A percentile compares a stretch with the other conserved stretches of the same genome.
Evolutionary conservation across 92 coral and sea anemone genomes (phyloP).

Genomic region (Bergia sp.): DNA sequence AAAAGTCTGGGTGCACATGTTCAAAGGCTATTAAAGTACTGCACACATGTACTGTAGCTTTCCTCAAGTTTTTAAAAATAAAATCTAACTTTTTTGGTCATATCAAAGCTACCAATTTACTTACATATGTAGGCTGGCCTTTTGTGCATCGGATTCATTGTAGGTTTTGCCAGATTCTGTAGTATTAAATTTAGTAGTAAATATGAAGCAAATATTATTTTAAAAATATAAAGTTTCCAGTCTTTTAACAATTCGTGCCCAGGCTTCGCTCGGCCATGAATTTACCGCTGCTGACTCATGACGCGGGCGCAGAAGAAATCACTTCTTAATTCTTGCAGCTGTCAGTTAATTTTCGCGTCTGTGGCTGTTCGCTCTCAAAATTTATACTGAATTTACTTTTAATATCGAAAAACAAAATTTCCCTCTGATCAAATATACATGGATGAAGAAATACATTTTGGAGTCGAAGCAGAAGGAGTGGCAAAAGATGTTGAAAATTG

Average conservation of each 20-base stretch:
- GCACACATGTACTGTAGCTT: too few species aligned
- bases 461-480: constrained; percentile 82
- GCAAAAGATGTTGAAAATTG: constrained; percentile 79
- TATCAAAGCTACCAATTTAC: constrained; percentile 5
- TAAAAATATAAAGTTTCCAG: not conserved
- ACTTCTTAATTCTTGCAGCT: not conserved
- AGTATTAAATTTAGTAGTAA: not conserved
- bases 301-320: constrained; percentile 1
- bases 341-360: not conserved
- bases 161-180: not conserved
- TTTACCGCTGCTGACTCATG: not conserved
- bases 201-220: too few species aligned
- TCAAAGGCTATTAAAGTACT: too few species aligned
- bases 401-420: not conserved
- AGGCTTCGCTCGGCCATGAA: constrained; percentile 12
- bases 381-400: not conserved
- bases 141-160: constrained; percentile 40
- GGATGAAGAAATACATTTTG: constrained; percentile 95
- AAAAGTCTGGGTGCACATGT: too few species aligned
- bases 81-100: not conserved
- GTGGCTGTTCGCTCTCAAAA: too few species aligned
- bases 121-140: constrained; percentile 42
- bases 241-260: not conserved
- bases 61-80: not conserved
- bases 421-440: not conserved